Conservation (phyloP, 2,888 invertebrate genomes). For the Caenorhabditis imperialis region DNA sequence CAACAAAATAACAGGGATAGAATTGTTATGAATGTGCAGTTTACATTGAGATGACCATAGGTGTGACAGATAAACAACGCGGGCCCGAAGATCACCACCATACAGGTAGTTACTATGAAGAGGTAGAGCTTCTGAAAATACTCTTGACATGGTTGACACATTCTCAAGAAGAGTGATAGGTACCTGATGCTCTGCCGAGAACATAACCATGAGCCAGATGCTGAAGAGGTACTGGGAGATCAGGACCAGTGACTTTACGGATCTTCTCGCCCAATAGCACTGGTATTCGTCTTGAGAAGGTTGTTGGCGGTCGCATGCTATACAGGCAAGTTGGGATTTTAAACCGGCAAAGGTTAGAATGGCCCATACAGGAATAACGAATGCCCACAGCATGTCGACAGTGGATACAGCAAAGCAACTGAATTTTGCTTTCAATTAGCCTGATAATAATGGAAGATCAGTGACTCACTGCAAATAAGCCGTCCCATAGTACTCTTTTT, state of each 20-base stretch:
- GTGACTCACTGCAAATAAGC: conserved; percentile 48
- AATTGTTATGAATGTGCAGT: no score
- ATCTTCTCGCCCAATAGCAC: conserved; percentile 64
- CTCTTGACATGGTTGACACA: neutral
- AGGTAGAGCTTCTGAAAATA: conserved; percentile 53
- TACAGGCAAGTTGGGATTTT: conserved; percentile 63
- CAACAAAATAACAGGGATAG: no score
- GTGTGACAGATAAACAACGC: conserved; percentile 62
- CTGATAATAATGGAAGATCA: no score
- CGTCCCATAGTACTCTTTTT: conserved; percentile 58
- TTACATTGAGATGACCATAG: conserved; percentile 61
- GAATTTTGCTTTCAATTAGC: neutral
- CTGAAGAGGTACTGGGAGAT: conserved; percentile 52
- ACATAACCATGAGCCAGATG: conserved; percentile 57
- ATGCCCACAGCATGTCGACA: conserved; percentile 63
- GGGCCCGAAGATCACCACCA: conserved; percentile 61
- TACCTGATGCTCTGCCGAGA: conserved; percentile 59
- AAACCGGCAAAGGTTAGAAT: conserved; percentile 52
- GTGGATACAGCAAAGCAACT: conserved; percentile 64
- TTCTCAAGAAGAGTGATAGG: neutral
- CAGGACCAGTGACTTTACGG: conserved; percentile 50
- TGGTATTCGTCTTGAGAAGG: conserved; percentile 59
- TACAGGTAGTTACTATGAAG: conserved; percentile 40
- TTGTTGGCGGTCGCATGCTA: conserved; percentile 60
- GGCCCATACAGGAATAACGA: conserved; percentile 66